Conservation (phyloP, 2,797 vertebrate species). For the Diplodus puntazzo region DNA sequence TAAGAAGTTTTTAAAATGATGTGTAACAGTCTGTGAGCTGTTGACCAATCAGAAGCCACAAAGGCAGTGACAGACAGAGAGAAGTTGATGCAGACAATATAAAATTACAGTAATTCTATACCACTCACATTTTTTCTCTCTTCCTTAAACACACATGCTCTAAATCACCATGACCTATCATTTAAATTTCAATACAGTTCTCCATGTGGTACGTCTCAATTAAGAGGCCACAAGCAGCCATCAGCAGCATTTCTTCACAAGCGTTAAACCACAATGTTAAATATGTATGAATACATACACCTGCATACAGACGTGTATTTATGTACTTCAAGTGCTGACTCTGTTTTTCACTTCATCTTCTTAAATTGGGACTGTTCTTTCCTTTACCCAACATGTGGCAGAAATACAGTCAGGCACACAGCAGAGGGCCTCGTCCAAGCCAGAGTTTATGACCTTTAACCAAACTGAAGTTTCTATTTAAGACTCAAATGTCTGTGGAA, state of each 20-base stretch:
- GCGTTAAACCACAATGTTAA: not conserved
- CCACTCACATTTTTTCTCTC: not conserved
- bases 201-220: not conserved
- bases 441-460: slow-evolving; percentile 61
- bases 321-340: slow-evolving; percentile 19
- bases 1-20: not conserved
- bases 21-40: not conserved
- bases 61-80: slow-evolving; percentile 1
- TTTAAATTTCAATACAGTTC: slow-evolving; percentile 4
- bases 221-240: not conserved
- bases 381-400: slow-evolving; percentile 48
- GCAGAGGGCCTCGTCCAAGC: slow-evolving; percentile 36
- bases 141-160: not conserved
- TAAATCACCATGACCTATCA: slow-evolving; percentile 13
- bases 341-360: slow-evolving; percentile 22
- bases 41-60: slow-evolving; percentile 19
- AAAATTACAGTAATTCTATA: not conserved
- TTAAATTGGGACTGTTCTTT: slow-evolving; percentile 35
- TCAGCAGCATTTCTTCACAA: not conserved
- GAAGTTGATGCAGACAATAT: not conserved
- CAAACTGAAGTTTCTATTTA: slow-evolving; percentile 50
- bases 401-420: slow-evolving; percentile 42
- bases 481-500: slow-evolving; percentile 56
- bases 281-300: not conserved
- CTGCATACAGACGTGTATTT: slow-evolving; percentile 1